Percentiles rank a stretch among this genome's conserved stretches.
These are phyloP conservation scores for Mongoloraphidia duomilia DNA, from an alignment of 2,888 invertebrate genomes.

Conservation along the genomic window DNA sequence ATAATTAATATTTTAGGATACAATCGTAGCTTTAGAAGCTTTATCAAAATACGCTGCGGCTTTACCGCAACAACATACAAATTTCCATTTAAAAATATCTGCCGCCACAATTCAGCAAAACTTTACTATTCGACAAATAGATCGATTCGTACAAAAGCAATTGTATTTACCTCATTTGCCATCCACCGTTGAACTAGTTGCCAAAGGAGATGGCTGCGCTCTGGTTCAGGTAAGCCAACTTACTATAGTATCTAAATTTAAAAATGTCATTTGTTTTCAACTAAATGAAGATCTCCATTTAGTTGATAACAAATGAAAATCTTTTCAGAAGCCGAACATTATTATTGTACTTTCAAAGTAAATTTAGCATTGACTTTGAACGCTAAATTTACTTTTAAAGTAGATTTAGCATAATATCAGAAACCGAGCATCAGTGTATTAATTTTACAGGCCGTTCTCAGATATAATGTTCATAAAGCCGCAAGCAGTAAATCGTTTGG, in stretches of 20 bases:
- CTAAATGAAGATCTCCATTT: no score
- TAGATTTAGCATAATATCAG: background rate
- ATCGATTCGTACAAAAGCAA: conserved; percentile 34
- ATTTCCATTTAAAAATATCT: conserved; percentile 31
- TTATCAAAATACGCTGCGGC: conserved; percentile 37
- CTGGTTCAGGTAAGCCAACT: conserved; percentile 33
- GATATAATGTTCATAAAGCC: conserved; percentile 34
- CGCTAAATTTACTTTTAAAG: background rate
- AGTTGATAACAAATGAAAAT: background rate
- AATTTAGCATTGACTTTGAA: no score
- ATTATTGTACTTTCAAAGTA: no score
- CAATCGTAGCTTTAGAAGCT: conserved; percentile 44
- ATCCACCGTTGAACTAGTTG: conserved; percentile 30
- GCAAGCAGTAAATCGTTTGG: conserved; percentile 36
- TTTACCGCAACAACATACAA: conserved; percentile 29
- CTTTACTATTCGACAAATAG: conserved; percentile 30
- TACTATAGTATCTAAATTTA: background rate
- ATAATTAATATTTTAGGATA: conserved; percentile 31
- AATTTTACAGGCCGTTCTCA: conserved; percentile 29
- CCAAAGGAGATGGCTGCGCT: conserved; percentile 39
- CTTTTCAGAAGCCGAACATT: no score
- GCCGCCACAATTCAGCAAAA: conserved; percentile 28
- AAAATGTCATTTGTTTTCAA: background rate
- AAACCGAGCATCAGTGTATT: background rate
- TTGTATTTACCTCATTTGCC: conserved; percentile 30